Percentiles rank a stretch among this genome's conserved stretches.
Conservation (phyloP, 2,113 vertebrate genomes). For the Cyprinodon variegatus region DNA sequence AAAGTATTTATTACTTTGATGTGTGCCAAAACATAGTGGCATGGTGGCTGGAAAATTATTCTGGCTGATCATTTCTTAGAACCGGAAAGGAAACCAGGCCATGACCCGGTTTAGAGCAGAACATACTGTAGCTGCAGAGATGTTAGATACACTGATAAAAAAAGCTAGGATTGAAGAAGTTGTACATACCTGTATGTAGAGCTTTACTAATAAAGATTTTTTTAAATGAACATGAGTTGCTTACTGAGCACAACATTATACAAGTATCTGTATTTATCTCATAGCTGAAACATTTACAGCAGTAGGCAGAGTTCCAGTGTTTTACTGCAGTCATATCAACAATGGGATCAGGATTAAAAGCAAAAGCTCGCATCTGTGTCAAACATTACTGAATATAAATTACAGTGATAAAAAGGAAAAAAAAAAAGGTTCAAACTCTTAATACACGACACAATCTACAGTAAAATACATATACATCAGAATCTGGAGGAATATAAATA, state of each 20-base stretch:
- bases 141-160: conserved; percentile 15
- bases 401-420: conserved; percentile 50
- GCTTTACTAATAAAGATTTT: conserved; percentile 35
- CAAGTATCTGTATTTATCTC: conserved; percentile 69
- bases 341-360: conserved; percentile 28
- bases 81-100: conserved; percentile 5
- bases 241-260: conserved; percentile 12
- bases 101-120: conserved; percentile 13
- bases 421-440: conserved; percentile 57
- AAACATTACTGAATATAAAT: conserved; percentile 65
- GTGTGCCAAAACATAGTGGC: not conserved
- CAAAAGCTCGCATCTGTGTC: conserved; percentile 12
- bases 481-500: conserved; percentile 75
- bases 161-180: conserved; percentile 3
- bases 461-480: conserved; percentile 60
- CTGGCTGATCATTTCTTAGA: not conserved
- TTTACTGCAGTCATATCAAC: conserved; percentile 39
- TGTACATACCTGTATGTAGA: conserved; percentile 34
- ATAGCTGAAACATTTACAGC: conserved; percentile 71
- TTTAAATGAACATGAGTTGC: not conserved
- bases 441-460: conserved; percentile 67
- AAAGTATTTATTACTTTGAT: conserved; percentile 39
- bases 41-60: not conserved
- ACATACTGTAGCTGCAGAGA: not conserved
- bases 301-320: conserved; percentile 57